These are phyloP conservation scores for Paramisgurnus dabryanus DNA, from an alignment of 2,113 vertebrate genomes.

Conservation along the genomic window DNA sequence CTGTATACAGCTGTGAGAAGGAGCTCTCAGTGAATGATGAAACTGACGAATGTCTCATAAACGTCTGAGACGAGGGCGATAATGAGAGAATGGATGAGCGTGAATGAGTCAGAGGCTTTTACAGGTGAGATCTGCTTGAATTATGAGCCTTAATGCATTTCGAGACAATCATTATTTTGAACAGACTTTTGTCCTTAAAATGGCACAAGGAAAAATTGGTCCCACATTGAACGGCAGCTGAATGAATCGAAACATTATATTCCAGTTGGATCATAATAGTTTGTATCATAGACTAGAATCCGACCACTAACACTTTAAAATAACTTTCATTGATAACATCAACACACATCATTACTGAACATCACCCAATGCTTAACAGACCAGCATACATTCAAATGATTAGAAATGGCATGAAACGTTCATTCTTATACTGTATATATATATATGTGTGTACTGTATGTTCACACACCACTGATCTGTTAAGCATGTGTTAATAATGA, in stretches of 20 bases:
- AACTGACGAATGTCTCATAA: conserved; percentile 72
- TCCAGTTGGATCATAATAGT: conserved; percentile 36
- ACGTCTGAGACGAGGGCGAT: conserved; percentile 54
- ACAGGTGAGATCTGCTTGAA: conserved; percentile 26
- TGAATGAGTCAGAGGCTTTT: conserved; percentile 6
- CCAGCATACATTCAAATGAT: conserved; percentile 13
- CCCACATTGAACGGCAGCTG: conserved; percentile 51
- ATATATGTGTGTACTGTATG: background rate
- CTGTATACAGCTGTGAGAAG: conserved; percentile 84
- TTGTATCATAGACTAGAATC: conserved; percentile 50
- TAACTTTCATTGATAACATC: conserved; percentile 16
- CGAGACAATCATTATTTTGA: conserved; percentile 33
- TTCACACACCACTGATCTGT: background rate
- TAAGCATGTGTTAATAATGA: background rate
- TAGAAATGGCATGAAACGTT: background rate
- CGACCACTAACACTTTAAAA: conserved; percentile 1
- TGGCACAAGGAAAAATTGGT: conserved; percentile 55
- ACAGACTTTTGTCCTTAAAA: conserved; percentile 33
- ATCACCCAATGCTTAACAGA: background rate
- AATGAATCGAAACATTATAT: conserved; percentile 46
- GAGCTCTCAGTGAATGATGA: conserved; percentile 78
- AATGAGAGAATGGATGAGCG: conserved; percentile 38
- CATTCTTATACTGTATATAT: background rate
- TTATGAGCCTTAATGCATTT: conserved; percentile 2
- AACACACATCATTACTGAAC: background rate